phyloP scores from a whole-genome alignment of 2,888 invertebrate genomes.

The Drosophila mulleri region DNA sequence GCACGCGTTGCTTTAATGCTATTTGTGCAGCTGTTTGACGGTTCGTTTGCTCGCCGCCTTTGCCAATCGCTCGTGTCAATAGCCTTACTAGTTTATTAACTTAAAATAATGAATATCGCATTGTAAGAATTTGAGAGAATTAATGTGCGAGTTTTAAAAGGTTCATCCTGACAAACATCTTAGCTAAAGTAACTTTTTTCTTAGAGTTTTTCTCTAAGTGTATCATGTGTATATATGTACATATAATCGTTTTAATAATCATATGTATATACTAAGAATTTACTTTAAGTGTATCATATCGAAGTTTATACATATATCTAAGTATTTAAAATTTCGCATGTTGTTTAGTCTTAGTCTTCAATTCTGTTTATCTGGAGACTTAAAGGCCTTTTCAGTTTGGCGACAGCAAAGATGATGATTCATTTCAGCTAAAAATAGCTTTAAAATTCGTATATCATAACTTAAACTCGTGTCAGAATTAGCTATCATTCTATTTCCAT shows the following conservation, averaged over 20 bases:
- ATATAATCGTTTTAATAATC: no score
- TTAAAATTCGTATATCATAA: not conserved
- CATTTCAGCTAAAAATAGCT: not conserved
- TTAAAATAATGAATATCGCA: not conserved
- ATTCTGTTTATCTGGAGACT: not conserved
- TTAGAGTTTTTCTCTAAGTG: no score
- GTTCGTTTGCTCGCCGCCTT: not conserved
- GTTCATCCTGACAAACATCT: not conserved
- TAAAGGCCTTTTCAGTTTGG: not conserved
- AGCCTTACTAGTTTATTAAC: not conserved
- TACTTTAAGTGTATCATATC: not conserved
- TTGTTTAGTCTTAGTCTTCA: not conserved
- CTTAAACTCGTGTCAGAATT: not conserved
- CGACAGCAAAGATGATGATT: not conserved
- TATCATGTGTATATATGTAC: no score
- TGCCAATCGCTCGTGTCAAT: not conserved
- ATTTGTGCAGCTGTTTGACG: slow-evolving; percentile 44
- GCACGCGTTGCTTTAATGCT: slow-evolving; percentile 17
- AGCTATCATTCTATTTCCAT: not conserved
- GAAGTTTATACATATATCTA: not conserved
- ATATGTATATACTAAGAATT: not conserved
- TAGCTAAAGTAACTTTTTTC: no score
- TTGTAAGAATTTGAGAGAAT: not conserved
- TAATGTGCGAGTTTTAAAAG: no score
- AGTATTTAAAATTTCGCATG: not conserved